phyloP scores from a whole-genome alignment of 2,113 vertebrate genomes.

The Bufo bufo region DNA sequence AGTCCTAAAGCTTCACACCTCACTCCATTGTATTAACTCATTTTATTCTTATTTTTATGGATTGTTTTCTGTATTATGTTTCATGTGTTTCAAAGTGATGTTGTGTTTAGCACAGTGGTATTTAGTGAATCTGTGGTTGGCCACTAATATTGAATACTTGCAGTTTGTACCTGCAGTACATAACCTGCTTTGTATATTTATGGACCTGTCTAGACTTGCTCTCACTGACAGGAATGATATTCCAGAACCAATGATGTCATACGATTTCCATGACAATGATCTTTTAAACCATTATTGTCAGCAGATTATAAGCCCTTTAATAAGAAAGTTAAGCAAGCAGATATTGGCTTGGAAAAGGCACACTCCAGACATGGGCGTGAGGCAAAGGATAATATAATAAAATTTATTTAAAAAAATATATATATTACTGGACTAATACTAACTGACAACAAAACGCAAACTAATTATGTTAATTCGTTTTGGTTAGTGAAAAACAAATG shows the following conservation, averaged over 20 bases:
- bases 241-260: background rate
- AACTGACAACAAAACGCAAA: conserved; percentile 20
- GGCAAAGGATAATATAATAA: background rate
- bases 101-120: background rate
- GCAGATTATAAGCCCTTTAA: background rate
- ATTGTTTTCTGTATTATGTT: background rate
- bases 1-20: background rate
- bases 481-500: background rate
- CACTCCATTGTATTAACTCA: background rate
- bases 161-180: background rate
- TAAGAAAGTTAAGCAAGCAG: background rate
- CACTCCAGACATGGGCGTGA: background rate
- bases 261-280: background rate
- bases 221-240: background rate
- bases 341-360: background rate
- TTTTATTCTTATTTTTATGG: background rate
- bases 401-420: background rate
- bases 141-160: background rate
- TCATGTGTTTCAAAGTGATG: background rate
- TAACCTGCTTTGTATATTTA: background rate
- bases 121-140: background rate
- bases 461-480: background rate
- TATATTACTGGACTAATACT: background rate
- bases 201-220: background rate
- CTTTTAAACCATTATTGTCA: background rate